A percentile compares a stretch with the other conserved stretches of the same genome.
Conservation (phyloP, 2,888 invertebrate species). For the Venusia cambrica region DNA sequence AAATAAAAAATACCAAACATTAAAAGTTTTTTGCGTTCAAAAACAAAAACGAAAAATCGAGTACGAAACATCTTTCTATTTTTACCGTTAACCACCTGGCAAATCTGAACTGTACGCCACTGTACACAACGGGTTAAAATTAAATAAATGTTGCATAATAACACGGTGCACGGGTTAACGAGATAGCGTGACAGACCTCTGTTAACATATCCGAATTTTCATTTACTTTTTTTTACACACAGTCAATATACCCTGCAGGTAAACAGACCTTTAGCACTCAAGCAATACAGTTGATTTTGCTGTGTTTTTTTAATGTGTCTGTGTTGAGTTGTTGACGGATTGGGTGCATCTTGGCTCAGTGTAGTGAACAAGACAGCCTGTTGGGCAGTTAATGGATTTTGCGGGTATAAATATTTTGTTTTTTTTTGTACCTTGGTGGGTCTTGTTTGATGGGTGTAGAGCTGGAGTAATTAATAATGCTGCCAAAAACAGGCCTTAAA, state of each 20-base stretch:
- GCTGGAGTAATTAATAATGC: too few relatives aligned
- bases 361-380: constrained; percentile 43
- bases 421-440: constrained; percentile 27
- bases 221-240: constrained; percentile 36
- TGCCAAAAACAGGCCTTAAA: too few relatives aligned
- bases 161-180: constrained; percentile 65
- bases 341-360: constrained; percentile 42
- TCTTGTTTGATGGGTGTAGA: background rate
- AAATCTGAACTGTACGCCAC: constrained; percentile 15
- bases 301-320: background rate
- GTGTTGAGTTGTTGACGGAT: constrained; percentile 54
- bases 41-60: background rate
- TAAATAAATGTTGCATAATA: constrained; percentile 76
- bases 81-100: constrained; percentile 10
- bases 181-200: constrained; percentile 73
- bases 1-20: background rate
- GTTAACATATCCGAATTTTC: constrained; percentile 63
- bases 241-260: constrained; percentile 10
- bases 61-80: background rate
- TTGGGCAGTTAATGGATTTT: constrained; percentile 53
- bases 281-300: constrained; percentile 13
- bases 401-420: constrained; percentile 38
- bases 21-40: background rate
- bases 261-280: background rate
- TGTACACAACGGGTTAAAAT: constrained; percentile 47